Evolutionary conservation across 2,113 vertebrate genomes (phyloP), one percentile per base, ranked within the genome.

Genomic region (Calyptommatus sinebrachiatus): DNA sequence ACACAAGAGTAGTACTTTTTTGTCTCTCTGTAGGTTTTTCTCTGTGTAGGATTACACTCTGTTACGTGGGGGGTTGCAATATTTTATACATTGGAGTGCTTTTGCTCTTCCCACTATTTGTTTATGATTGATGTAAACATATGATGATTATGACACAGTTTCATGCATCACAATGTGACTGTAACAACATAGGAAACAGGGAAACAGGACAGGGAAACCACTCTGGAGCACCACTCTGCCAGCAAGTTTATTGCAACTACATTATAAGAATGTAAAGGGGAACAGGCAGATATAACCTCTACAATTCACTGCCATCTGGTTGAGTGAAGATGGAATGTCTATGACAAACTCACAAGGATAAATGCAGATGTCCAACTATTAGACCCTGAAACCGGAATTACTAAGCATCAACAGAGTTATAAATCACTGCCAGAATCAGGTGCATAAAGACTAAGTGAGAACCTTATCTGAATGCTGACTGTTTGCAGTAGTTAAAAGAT

Each of bases 351-450:
- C 80, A 81, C 28, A 83, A 86, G 83, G 81, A 76, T 84, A 87
- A 81, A 85, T 82, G 77, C 89, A 90, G 90, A 90, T 88, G 86
- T 87, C 53, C 84, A 53, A 74, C 69, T 83, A 89, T 84, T 85
- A 85, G 77, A 88, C 84, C 76, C 77, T 71, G 84, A 80, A 87
- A 81, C 65, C 48, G 31, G 82, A 81, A 79, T 2, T 79, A 76
- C 87, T 79, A 87, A 88, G 72, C 65, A 77, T 86, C 90, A 91
- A 92, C 71, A 87, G 81, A 80, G 60, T 50, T 86, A 80, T 88
- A 91, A 89, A 91, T 92, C 87, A 89, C 21, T 46, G 71, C 69
- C 3, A 3, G 66, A 82, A 73, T 28, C 50, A 83, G 77, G 80
- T 74, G 69, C 28, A 80, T 41, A 71, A 86, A 82, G 35, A 35